Evolutionary conservation across 2,113 vertebrate species (phyloP), one percentile per base, ranked within the genome.

Genomic region (Silurus meridionalis): DNA sequence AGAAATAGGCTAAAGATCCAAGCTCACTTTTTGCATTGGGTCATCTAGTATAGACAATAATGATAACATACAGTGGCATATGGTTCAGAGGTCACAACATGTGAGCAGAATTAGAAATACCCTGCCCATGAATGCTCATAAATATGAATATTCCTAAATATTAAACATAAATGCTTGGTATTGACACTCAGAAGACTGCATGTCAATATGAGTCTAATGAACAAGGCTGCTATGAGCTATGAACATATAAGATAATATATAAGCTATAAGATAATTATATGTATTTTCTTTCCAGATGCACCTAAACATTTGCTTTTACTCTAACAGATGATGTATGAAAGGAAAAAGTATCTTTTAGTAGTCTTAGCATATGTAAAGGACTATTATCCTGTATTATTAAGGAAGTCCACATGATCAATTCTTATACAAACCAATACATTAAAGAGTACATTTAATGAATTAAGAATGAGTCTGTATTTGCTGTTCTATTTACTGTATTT

Each of bases 231-330:
- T 37, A 37, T 37, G 37, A 37, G 37, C 37, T 37, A 37, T 37
- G 37, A 37, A 37, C 37, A 37, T 37, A 37, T 37, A 37, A 37
- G 37, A 37, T 37, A 37, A 37, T 37, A 37, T 37, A 37, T 37
- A 37, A 37, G 37, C 0, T 37, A 37, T 37, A 86, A 82, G 37
- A 82, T 61, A 52, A 28, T 57, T 53, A 81, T 46, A 78, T 66
- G 15, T 61, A 23, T 58, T 55, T 67, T 82, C 50, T 50, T 83
- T 81, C 55, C 46, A 69, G 83, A 81, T 82, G 61, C 52, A 48
- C 63, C 46, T 82, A 37, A 85, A 82, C 69, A 87, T 87, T 89
- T 77, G 77, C 80, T 46, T 88, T 78, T 75, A 72, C 87, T 88
- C 50, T 72, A 79, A 79, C 86, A 50, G 28, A 46, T 60, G 64